Evolutionary conservation across 1,140 invertebrate genomes (phyloP).

Genomic region (Proctacanthus coquilletti): DNA sequence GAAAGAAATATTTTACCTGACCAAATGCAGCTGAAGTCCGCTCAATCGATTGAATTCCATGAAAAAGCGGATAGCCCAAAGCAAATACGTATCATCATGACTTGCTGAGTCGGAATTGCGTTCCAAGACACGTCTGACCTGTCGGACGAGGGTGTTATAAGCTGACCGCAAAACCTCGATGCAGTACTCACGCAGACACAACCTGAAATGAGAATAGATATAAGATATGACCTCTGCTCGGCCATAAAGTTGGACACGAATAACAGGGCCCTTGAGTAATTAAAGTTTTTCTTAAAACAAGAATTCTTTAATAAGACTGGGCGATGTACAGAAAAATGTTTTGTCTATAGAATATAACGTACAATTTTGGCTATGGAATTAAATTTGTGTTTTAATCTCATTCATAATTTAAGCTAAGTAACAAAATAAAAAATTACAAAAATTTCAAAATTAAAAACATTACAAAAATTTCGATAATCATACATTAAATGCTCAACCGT

Average conservation of each 20-base stretch:
- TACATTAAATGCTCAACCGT: not conserved
- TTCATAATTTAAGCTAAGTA: too few relatives aligned
- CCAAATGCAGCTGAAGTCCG: constrained; percentile 71
- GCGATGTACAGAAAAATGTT: too few relatives aligned
- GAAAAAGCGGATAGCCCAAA: constrained; percentile 90
- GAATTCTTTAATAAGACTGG: too few relatives aligned
- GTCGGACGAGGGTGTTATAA: constrained; percentile 52
- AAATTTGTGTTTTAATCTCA: too few relatives aligned
- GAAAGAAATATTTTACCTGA: constrained; percentile 46
- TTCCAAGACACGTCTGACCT: constrained; percentile 28
- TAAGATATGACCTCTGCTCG: too few relatives aligned
- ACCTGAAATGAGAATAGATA: constrained; percentile 25
- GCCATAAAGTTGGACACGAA: too few relatives aligned
- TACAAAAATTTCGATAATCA: not conserved
- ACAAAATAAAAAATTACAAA: not conserved
- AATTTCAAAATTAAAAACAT: not conserved
- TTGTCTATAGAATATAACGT: too few relatives aligned
- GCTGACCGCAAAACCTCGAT: constrained; percentile 78
- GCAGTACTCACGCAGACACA: constrained; percentile 89
- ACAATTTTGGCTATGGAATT: too few relatives aligned
- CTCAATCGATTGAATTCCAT: constrained; percentile 89
- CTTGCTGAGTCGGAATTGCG: constrained; percentile 30
- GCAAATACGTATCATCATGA: constrained; percentile 83
- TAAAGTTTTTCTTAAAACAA: too few relatives aligned
- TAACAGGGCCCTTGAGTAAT: too few relatives aligned